phyloP scores from a whole-genome alignment of 2,113 vertebrate genomes.

The Paramisgurnus dabryanus region DNA sequence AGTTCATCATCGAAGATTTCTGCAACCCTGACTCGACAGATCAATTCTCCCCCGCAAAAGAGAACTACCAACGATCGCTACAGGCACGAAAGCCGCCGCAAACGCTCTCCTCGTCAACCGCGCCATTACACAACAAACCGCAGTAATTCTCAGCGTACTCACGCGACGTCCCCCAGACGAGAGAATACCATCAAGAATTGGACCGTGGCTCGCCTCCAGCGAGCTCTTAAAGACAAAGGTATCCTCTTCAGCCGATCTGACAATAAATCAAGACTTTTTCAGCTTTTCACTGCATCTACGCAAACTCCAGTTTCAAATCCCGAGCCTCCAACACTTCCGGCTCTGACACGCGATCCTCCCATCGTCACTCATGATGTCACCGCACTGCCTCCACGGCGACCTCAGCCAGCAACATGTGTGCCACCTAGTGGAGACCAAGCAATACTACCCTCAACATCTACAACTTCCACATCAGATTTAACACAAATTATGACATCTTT shows the following conservation, averaged over 20 bases:
- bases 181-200: neutral
- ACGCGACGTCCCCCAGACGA: neutral
- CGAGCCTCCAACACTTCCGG: neutral
- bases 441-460: no score
- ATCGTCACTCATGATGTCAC: neutral
- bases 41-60: neutral
- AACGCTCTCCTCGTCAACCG: neutral
- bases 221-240: neutral
- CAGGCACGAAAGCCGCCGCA: no score
- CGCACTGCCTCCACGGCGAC: neutral
- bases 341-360: neutral
- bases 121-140: neutral
- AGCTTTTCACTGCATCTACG: neutral
- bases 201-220: neutral
- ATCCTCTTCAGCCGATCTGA: neutral
- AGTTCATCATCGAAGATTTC: neutral
- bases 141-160: neutral
- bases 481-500: neutral
- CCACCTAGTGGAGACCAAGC: neutral
- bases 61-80: neutral
- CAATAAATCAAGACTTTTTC: neutral
- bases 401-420: neutral
- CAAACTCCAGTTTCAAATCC: neutral
- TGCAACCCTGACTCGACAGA: neutral
- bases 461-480: neutral